Base-by-base conservation (phyloP, 1,140 invertebrate genomes). In the Listronotus oregonensis region DNA sequence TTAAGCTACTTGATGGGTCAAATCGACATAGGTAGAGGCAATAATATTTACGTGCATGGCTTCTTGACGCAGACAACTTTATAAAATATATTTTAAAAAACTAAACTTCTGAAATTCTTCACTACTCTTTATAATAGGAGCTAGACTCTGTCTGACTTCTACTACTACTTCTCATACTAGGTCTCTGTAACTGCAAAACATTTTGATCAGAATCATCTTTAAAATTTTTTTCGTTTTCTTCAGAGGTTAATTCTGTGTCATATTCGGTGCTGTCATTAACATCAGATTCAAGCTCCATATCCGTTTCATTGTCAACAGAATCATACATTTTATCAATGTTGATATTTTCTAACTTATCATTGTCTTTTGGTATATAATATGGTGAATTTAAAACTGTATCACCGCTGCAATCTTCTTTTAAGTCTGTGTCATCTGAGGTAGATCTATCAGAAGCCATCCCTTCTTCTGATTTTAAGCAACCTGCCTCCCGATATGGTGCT, bases 381-480 rank as follows among this genome's bases (percentile, higher is more conserved):
- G 66, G 66, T 10, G 21, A 62, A 44, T 67, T 67, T 10, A 67
- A 31, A 12, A 67, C 51, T 11, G 69, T 70, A 21, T 70, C 61
- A 12, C 42, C 40, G 42, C 69, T 70, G 14, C 37, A 58, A 21
- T 62, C 65, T 40, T 65, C 65, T 47, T 58, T 70, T 6, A 57
- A 31, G 21, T 70, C 69, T 15, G 69, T 67, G 7, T 64, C 63
- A 0, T 69, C 69, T 21, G 68, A 70, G 32, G 61, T 59, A 4
- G 69, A 66, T 64, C 44, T 50, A 51, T 64, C 61, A 12, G 54
- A 14, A 27, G 6, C 11, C n/a, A 12, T 46, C 11, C 21, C 15
- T 11, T 42, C 49, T 31, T 42, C 49, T 12, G 4, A 31, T 54
- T 39, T 54, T 14, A 9, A 8, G 10, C 7, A 1, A 37, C 12